Percentiles rank a stretch among this genome's conserved stretches.
Conservation (phyloP, 2,888 invertebrate species). For the Philhelius pedissequus region DNA sequence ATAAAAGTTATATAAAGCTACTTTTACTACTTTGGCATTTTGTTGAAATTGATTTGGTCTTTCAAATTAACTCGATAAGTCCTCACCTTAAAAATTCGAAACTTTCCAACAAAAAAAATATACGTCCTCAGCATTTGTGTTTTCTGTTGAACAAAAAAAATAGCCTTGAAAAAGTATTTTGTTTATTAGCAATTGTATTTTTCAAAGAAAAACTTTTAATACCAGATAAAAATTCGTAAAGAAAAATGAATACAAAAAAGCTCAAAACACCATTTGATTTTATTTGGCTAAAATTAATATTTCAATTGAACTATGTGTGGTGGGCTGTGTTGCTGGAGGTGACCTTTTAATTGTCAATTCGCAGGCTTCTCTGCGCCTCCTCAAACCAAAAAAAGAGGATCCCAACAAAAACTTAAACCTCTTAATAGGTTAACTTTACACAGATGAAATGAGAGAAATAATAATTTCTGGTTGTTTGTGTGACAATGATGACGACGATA, state of each 20-base stretch:
- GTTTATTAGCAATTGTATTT: background rate
- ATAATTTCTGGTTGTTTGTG: slow-evolving; percentile 49
- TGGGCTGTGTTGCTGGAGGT: background rate
- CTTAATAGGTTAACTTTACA: slow-evolving; percentile 62
- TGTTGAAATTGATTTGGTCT: background rate
- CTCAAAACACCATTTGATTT: slow-evolving; percentile 21
- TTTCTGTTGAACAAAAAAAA: background rate
- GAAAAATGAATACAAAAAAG: background rate
- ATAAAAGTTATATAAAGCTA: background rate
- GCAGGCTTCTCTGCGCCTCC: background rate
- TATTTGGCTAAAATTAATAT: slow-evolving; percentile 43
- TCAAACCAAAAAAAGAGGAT: background rate
- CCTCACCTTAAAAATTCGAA: background rate
- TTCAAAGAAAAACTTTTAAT: background rate
- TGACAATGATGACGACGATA: slow-evolving; percentile 29
- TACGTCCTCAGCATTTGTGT: no score
- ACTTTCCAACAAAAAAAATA: background rate
- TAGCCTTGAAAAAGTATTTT: background rate
- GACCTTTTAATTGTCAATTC: slow-evolving; percentile 22
- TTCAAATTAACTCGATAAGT: no score
- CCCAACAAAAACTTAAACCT: slow-evolving; percentile 57
- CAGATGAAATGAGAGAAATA: slow-evolving; percentile 28
- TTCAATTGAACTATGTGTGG: slow-evolving; percentile 9
- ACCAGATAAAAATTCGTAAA: background rate
- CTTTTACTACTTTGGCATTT: background rate